These are phyloP conservation scores for Tribolium castaneum DNA, from an alignment of 1,140 invertebrate genomes.

Conservation along the genomic window DNA sequence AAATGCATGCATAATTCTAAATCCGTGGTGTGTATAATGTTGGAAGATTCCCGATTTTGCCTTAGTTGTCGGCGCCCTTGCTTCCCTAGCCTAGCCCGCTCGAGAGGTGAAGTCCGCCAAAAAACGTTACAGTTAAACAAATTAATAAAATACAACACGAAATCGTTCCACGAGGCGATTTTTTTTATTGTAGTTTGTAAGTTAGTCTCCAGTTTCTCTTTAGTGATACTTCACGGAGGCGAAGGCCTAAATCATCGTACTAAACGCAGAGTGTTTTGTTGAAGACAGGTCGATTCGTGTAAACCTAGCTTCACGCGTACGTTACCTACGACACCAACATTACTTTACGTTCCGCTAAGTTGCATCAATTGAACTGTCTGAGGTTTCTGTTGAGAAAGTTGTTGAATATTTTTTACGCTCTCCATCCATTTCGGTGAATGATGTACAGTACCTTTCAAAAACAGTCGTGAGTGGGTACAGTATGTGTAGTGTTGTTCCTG, in stretches of 20 bases:
- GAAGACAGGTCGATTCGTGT: slow-evolving; percentile 21
- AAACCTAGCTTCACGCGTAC: slow-evolving; percentile 2
- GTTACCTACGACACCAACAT: slow-evolving; percentile 2
- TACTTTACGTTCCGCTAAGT: background rate
- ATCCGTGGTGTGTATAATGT: slow-evolving; percentile 57
- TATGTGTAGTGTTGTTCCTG: slow-evolving; percentile 30
- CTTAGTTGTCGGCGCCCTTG: slow-evolving; percentile 58
- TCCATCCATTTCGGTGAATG: slow-evolving; percentile 52
- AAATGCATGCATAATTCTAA: slow-evolving; percentile 62
- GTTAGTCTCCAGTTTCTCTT: slow-evolving; percentile 56
- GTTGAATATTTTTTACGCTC: slow-evolving; percentile 50
- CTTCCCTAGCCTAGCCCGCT: slow-evolving; percentile 36
- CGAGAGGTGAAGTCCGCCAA: slow-evolving; percentile 31
- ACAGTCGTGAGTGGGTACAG: slow-evolving; percentile 46
- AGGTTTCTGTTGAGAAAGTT: slow-evolving; percentile 12
- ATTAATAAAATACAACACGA: slow-evolving; percentile 35
- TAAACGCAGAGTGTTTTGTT: slow-evolving; percentile 2
- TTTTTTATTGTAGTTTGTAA: slow-evolving; percentile 62
- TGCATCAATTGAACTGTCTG: slow-evolving; percentile 16
- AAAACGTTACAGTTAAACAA: slow-evolving; percentile 12
- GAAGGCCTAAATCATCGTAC: slow-evolving; percentile 43
- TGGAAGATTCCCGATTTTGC: slow-evolving; percentile 58
- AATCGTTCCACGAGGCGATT: slow-evolving; percentile 50
- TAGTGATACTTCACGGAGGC: slow-evolving; percentile 54
- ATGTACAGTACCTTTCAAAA: slow-evolving; percentile 47